phyloP scores from a whole-genome alignment of 1,140 invertebrate genomes.

The Frieseomelitta varia region DNA sequence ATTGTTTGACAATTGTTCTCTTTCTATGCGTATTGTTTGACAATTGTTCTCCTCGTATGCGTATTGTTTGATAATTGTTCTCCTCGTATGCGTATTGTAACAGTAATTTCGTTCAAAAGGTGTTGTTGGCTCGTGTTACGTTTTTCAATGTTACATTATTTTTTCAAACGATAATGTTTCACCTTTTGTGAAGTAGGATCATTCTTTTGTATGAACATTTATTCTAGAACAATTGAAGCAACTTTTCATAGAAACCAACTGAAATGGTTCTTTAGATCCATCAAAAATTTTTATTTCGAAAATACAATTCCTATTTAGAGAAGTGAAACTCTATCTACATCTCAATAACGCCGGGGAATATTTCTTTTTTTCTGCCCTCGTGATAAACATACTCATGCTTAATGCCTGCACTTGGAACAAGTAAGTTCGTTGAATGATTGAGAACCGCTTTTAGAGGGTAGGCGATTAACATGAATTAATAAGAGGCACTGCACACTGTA shows the following conservation, averaged over 20 bases:
- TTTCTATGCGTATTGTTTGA: too few species aligned
- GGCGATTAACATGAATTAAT: constrained; percentile 60
- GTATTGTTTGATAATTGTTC: too few species aligned
- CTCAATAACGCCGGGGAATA: not conserved
- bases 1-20: too few species aligned
- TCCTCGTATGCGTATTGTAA: not conserved
- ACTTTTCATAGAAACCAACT: not conserved
- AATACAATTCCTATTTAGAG: not conserved
- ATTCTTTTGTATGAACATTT: not conserved
- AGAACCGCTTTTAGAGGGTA: constrained; percentile 46
- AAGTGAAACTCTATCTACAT: not conserved
- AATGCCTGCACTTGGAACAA: not conserved
- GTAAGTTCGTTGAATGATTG: constrained; percentile 4
- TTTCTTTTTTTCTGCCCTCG: not conserved
- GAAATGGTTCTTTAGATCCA: not conserved
- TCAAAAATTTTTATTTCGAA: not conserved
- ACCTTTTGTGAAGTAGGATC: not conserved
- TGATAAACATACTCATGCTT: not conserved
- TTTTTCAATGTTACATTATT: not conserved
- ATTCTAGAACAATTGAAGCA: not conserved
- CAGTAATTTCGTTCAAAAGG: not conserved
- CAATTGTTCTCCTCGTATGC: too few species aligned
- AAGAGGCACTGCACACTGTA: constrained; percentile 39
- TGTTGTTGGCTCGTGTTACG: too few species aligned
- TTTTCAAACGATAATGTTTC: not conserved